These are phyloP conservation scores for Drosophila obscura DNA, from an alignment of 1,140 invertebrate genomes.

Conservation along the genomic window DNA sequence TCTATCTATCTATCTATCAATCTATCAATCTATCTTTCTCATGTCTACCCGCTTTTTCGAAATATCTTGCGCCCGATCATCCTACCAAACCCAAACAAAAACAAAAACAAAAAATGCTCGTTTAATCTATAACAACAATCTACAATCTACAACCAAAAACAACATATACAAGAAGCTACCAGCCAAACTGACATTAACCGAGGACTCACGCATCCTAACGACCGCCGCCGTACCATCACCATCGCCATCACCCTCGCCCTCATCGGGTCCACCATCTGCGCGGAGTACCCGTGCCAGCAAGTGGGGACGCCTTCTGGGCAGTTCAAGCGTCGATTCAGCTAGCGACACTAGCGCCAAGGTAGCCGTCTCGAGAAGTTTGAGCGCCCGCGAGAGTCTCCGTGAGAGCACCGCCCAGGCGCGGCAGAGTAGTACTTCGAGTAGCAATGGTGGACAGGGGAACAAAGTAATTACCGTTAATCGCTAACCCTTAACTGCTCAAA, in stretches of 20 bases:
- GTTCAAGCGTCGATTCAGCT: conserved; percentile 88
- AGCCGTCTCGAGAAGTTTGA: conserved; percentile 88
- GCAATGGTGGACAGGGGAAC: conserved; percentile 86
- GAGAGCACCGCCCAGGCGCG: conserved; percentile 85
- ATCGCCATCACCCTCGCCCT: conserved; percentile 86
- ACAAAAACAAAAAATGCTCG: conserved; percentile 5
- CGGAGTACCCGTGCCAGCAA: conserved; percentile 86
- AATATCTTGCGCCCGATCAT: conserved; percentile 31
- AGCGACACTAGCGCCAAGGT: conserved; percentile 84
- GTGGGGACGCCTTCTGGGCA: conserved; percentile 92
- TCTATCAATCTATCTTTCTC: conserved; percentile 8
- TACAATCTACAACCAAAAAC: conserved; percentile 31
- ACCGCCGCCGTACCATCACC: conserved; percentile 85
- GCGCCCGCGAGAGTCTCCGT: conserved; percentile 87
- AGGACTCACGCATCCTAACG: conserved; percentile 83
- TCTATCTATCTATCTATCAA: conserved; percentile 26
- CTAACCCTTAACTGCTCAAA: conserved; percentile 20
- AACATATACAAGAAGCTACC: conserved; percentile 83
- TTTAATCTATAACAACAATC: conserved; percentile 22
- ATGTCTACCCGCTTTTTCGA: conserved; percentile 8
- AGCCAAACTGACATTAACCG: conserved; percentile 83
- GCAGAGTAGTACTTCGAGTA: conserved; percentile 85
- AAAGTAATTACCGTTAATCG: conserved; percentile 85
- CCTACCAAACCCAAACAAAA: conserved; percentile 3
- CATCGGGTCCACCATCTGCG: conserved; percentile 84